Base-by-base conservation (phyloP, 2,797 vertebrate genomes). In the Lepus oiostolus region DNA sequence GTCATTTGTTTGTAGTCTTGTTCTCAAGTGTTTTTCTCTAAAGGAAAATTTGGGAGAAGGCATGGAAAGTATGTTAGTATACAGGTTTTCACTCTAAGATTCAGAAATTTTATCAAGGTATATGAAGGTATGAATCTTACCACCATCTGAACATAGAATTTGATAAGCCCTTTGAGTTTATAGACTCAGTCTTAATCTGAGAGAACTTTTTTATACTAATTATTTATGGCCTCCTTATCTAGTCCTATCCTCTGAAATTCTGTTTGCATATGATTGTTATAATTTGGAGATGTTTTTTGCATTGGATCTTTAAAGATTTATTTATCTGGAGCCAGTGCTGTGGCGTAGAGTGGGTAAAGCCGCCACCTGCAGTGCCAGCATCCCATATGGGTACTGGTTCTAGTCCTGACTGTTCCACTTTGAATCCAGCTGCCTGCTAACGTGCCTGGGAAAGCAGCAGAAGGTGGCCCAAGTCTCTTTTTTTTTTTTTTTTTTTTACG, bases 1-100 rank as follows among this genome's bases (percentile, higher is more conserved):
- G 28, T 70, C 54, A 72, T 85, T 91, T 75, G 22, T 85, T 76
- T 87, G 4, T 52, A 79, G 74, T 58, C 76, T 70, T 93, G 38
- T 91, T 80, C 68, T 54, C 7, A 47, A 63, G 67, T 58, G 3
- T 81, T 84, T 91, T 77, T 70, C 38, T 67, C 80, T 81, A 13
- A 35, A 88, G 68, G 32, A 5, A 5, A 54, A 26, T 86, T 81
- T 79, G 67, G 2, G 2, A 13, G 12, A 30, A 7, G n/a, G 2
- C 5, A 4, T 16, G 22, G 16, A 54, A 60, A 85, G 47, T 50
- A 28, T 58, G 47, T 71, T 79, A 76, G 13, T 3, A 4, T 85
- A 28, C 35, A 42, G 22, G 13, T 22, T 95, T 95, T 92, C 3
- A 38, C 32, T 88, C 68, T 63, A 86, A 75, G 58, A 22, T 70